Base-by-base conservation (phyloP, 1,140 invertebrate species). In the Epicauta chinensis region DNA sequence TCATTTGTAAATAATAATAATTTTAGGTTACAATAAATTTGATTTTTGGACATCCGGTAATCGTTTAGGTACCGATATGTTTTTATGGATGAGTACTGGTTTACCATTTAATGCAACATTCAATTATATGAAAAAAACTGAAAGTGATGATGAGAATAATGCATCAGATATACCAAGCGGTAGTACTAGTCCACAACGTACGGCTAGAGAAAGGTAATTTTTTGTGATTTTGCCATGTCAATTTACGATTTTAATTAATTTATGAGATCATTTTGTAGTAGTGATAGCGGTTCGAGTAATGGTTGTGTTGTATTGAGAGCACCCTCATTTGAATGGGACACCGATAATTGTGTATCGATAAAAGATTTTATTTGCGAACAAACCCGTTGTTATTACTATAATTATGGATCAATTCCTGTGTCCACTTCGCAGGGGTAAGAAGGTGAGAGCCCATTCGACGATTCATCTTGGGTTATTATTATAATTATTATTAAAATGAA, bases 41-140 rank as follows among this genome's bases (percentile, higher is more conserved):
- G 86, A 91, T 66, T 91, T 89, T 71, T 92, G 89, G 89, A 91
- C 88, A 51, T 91, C 88, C 43, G 89, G 89, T 36, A 92, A 92
- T 73, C 83, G 86, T 57, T 73, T 91, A 38, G 89, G 89, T 32
- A 89, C 87, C 5, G 83, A 87, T 63, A 89, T 89, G 84, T 87
- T 87, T 71, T 72, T 91, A 31, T 92, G 89, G 88, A 90, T 91
- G 87, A 90, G 87, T 65, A 88, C 87, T 29, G 89, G 89, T 6
- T 69, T 89, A 40, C 87, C 88, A 30, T 89, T 91, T 73, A 92
- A 92, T 71, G 81, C 84, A 3, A 90, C 87, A 7, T 91, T 91
- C 71, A 85, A 88, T 71, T 87, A 86, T 66, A 87, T 89, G 79
- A 73, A 79, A 59, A 78, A 82, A 61, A 62, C 67, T 2, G 44